These are phyloP conservation scores for Panulirus ornatus DNA, from an alignment of 1,140 invertebrate genomes.

Conservation along the genomic window DNA sequence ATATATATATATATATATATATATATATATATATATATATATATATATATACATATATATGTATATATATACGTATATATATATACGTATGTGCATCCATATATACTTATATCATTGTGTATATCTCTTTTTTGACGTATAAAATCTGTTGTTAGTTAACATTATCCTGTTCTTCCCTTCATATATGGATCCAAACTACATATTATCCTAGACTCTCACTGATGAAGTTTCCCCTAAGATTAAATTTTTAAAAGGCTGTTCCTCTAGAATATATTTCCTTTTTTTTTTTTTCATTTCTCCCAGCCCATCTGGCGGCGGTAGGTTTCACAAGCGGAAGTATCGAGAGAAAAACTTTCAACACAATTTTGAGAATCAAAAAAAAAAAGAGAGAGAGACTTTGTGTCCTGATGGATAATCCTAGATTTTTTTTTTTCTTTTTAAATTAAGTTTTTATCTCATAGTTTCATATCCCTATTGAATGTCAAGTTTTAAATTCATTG, in stretches of 20 bases:
- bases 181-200: background rate
- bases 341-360: background rate
- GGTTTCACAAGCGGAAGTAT: background rate
- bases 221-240: conserved; percentile 39
- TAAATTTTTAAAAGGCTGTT: conserved; percentile 41
- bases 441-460: too few relatives aligned
- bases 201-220: conserved; percentile 27
- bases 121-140: conserved; percentile 11
- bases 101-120: conserved; percentile 26
- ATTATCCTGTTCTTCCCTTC: background rate
- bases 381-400: background rate
- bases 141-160: conserved; percentile 36
- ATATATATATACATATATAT: conserved; percentile 28
- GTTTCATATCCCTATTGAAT: too few relatives aligned
- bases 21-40: conserved; percentile 49
- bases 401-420: too few relatives aligned
- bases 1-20: conserved; percentile 43
- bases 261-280: too few relatives aligned
- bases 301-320: conserved; percentile 47
- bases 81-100: conserved; percentile 27
- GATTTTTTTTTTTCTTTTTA: too few relatives aligned
- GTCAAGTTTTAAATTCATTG: too few relatives aligned
- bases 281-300: too few relatives aligned
- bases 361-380: background rate
- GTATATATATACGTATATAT: conserved; percentile 29